Evolutionary conservation across 1,140 invertebrate genomes (phyloP).

Genomic region (Zaprionus taronus): DNA sequence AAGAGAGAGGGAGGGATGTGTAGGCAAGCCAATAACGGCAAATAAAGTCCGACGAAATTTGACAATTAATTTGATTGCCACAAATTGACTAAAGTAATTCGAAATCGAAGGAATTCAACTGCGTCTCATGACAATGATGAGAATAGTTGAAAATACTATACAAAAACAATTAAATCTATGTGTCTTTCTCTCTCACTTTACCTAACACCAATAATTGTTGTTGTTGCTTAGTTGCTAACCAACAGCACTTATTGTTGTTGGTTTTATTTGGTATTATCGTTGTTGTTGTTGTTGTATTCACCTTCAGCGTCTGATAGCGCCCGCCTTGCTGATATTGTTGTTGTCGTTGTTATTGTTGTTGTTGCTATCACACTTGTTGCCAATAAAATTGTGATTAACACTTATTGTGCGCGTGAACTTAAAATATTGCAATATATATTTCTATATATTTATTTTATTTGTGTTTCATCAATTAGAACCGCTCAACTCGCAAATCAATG

Average conservation of each 20-base stretch:
- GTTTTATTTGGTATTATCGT: conserved; percentile 30
- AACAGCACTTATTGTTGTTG: conserved; percentile 25
- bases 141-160: conserved; percentile 18
- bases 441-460: conserved; percentile 29
- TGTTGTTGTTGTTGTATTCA: conserved; percentile 41
- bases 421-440: conserved; percentile 42
- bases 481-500: conserved; percentile 44
- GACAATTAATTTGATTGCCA: conserved; percentile 68
- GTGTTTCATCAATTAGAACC: conserved; percentile 9
- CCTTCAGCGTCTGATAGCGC: conserved; percentile 6
- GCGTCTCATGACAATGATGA: conserved; percentile 2
- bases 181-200: neutral
- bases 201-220: neutral
- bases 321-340: conserved; percentile 21
- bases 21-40: conserved; percentile 34
- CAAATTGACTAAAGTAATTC: conserved; percentile 48
- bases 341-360: conserved; percentile 33
- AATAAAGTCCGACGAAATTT: conserved; percentile 45
- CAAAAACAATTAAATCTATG: neutral
- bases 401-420: conserved; percentile 62
- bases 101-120: conserved; percentile 44
- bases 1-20: neutral
- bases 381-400: conserved; percentile 71
- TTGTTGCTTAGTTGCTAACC: conserved; percentile 39
- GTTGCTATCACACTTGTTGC: conserved; percentile 59